These are phyloP conservation scores for Cheumatopsyche charites DNA, from an alignment of 1,140 invertebrate genomes.

Conservation along the genomic window DNA sequence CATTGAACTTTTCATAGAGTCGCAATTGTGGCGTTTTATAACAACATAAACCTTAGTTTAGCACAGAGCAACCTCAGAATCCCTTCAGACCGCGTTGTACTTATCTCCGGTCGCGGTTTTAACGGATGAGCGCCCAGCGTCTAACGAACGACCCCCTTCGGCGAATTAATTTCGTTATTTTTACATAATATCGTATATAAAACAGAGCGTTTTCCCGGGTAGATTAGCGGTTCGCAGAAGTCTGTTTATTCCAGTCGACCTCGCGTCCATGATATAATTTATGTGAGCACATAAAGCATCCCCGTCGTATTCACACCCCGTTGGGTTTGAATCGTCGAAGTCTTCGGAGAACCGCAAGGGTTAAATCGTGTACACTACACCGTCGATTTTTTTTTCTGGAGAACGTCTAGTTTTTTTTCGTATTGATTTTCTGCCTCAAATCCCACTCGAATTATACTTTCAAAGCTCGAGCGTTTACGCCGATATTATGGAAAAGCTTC, in stretches of 20 bases:
- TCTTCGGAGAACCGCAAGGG: not conserved
- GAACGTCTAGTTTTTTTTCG: not conserved
- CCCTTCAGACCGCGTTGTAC: not conserved
- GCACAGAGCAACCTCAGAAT: not conserved
- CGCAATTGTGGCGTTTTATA: no score
- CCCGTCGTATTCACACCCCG: constrained; percentile 31
- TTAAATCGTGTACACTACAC: constrained; percentile 11
- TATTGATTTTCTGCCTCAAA: not conserved
- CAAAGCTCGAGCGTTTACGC: constrained; percentile 15
- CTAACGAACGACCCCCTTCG: no score
- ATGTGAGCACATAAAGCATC: constrained; percentile 40
- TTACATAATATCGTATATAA: no score
- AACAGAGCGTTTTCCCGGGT: not conserved
- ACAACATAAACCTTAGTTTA: not conserved
- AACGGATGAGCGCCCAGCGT: constrained; percentile 3
- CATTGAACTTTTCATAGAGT: no score
- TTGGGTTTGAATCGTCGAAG: constrained; percentile 33
- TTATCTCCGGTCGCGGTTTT: constrained; percentile 8
- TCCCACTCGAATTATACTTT: constrained; percentile 20
- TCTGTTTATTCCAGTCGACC: constrained; percentile 29
- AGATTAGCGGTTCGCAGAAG: constrained; percentile 18
- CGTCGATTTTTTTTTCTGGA: constrained; percentile 7
- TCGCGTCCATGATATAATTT: constrained; percentile 35
- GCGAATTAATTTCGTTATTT: constrained; percentile 18
- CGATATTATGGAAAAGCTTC: constrained; percentile 7